Conservation (phyloP, 2,797 vertebrate genomes). For the Hippopotamyrus pictus region DNA sequence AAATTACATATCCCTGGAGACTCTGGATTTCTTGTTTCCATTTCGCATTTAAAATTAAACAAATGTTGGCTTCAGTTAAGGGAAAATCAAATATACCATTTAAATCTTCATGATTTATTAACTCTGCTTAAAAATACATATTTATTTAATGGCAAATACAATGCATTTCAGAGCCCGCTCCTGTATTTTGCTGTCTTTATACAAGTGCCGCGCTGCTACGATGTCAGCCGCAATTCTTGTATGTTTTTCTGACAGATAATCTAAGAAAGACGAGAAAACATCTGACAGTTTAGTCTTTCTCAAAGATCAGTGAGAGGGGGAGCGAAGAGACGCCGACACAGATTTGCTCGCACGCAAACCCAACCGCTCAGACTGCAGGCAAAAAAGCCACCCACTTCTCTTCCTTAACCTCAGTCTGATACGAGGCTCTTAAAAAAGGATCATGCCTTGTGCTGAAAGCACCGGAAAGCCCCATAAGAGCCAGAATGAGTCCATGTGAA, state of each 20-base stretch:
- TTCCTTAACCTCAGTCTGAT: slow-evolving; percentile 15
- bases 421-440: slow-evolving; percentile 21
- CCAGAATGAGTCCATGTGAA: slow-evolving; percentile 61
- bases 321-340: slow-evolving; percentile 20
- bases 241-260: not conserved
- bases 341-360: slow-evolving; percentile 17
- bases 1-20: not conserved
- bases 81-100: not conserved
- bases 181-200: not conserved
- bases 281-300: not conserved
- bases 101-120: not conserved
- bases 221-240: not conserved
- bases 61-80: not conserved
- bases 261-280: not conserved
- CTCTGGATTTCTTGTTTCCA: not conserved
- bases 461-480: slow-evolving; percentile 65
- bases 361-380: slow-evolving; percentile 9
- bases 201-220: not conserved
- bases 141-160: not conserved
- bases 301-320: slow-evolving; percentile 44
- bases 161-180: not conserved
- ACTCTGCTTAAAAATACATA: not conserved
- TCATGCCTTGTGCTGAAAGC: slow-evolving; percentile 46
- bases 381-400: slow-evolving; percentile 20
- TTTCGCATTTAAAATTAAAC: not conserved